Evolutionary conservation across 1,140 invertebrate species (phyloP).

Genomic region (Drosophila oshimai): DNA sequence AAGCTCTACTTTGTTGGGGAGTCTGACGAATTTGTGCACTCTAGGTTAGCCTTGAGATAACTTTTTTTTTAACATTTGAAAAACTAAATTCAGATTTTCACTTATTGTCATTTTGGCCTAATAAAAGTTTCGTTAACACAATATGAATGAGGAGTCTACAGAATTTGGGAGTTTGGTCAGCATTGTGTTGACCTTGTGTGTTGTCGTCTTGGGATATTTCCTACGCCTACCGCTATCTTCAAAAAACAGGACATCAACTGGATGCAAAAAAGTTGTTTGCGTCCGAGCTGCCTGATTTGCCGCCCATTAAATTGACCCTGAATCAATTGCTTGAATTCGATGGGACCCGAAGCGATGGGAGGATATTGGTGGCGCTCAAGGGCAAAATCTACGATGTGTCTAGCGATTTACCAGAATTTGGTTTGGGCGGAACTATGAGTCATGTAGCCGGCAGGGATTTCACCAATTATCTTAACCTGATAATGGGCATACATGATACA

Average conservation of each 20-base stretch:
- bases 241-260: background rate
- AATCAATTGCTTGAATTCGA: constrained; percentile 17
- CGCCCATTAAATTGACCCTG: background rate
- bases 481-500: background rate
- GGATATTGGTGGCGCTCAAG: constrained; percentile 44
- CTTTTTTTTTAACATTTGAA: background rate
- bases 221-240: background rate
- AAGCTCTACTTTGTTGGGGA: too few relatives aligned
- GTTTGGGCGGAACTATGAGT: background rate
- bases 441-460: constrained; percentile 47
- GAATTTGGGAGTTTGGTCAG: background rate
- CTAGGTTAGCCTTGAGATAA: background rate
- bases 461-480: constrained; percentile 19
- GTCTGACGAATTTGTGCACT: too few relatives aligned
- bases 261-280: background rate
- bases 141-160: background rate
- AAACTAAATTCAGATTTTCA: background rate
- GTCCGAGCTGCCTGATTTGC: background rate
- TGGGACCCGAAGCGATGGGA: constrained; percentile 42
- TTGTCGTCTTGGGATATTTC: background rate
- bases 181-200: background rate
- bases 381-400: constrained; percentile 51
- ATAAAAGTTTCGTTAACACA: background rate
- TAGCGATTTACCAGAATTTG: constrained; percentile 9
- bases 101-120: background rate